Conservation (phyloP, 2,888 invertebrate species). For the Orthosia gracilis region DNA sequence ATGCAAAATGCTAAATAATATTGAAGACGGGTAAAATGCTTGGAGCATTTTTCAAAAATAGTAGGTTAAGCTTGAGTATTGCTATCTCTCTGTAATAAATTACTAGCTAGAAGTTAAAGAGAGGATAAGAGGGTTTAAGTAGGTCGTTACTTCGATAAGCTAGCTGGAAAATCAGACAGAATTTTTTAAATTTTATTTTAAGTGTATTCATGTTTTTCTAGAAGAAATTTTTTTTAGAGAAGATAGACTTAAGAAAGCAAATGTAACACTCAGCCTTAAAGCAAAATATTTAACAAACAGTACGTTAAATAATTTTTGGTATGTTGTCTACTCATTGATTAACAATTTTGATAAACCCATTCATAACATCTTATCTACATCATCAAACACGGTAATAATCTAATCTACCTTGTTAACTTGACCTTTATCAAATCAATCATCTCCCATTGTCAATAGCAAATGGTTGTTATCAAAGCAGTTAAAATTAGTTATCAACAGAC, state of each 20-base stretch:
- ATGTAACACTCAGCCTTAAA: not conserved
- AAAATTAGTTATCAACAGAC: slow-evolving; percentile 6
- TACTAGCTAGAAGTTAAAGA: not conserved
- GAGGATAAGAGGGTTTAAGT: slow-evolving; percentile 8
- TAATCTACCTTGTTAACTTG: slow-evolving; percentile 33
- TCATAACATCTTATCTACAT: slow-evolving; percentile 32
- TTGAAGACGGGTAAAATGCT: not conserved
- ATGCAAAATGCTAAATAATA: not conserved
- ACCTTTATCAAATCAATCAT: slow-evolving; percentile 39
- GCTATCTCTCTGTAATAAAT: slow-evolving; percentile 19
- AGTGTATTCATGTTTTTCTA: not conserved
- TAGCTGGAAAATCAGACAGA: slow-evolving; percentile 7
- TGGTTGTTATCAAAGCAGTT: slow-evolving; percentile 1
- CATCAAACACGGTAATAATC: slow-evolving; percentile 31
- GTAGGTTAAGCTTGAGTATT: not conserved
- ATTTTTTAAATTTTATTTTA: not conserved
- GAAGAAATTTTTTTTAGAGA: not conserved
- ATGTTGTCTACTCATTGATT: not conserved
- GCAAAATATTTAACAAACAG: not conserved
- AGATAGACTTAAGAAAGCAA: not conserved
- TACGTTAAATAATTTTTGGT: not conserved
- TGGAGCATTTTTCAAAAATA: slow-evolving; percentile 10
- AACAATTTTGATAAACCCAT: slow-evolving; percentile 20
- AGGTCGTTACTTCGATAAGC: slow-evolving; percentile 7
- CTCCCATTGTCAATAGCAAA: slow-evolving; percentile 21